Conservation (phyloP, 2,113 vertebrate species). For the Tapirus terrestris region DNA sequence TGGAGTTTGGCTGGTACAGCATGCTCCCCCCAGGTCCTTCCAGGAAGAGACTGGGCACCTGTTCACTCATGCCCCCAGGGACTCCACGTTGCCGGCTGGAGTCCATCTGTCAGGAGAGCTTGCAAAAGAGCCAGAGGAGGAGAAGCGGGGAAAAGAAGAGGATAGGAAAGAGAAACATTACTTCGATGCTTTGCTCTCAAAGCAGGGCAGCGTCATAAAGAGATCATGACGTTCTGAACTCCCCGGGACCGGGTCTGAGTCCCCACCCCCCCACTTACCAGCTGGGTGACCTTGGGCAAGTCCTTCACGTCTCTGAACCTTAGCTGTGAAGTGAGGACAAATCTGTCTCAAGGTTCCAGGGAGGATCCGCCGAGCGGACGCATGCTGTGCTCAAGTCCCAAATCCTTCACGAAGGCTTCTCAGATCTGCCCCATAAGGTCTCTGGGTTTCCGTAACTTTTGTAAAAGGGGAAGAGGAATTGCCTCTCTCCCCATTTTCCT, state of each 20-base stretch:
- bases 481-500: not conserved
- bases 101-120: not conserved
- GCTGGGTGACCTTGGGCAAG: not conserved
- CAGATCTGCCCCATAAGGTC: not conserved
- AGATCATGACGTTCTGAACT: not conserved
- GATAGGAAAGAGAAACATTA: not conserved
- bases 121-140: not conserved
- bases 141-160: not conserved
- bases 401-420: not conserved
- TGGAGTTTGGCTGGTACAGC: not conserved
- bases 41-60: constrained; percentile 66
- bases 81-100: not conserved
- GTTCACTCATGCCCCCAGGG: not conserved
- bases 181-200: not conserved
- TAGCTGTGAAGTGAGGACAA: not conserved
- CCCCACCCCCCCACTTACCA: not conserved
- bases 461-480: not conserved
- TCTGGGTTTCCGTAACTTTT: not conserved
- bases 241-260: not conserved
- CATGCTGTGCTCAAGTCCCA: not conserved
- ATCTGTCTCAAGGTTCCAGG: not conserved
- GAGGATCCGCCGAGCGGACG: not conserved
- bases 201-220: not conserved
- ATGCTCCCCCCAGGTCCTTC: constrained; percentile 43
- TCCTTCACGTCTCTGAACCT: not conserved